Evolutionary conservation across 1,140 invertebrate genomes (phyloP), one percentile per base, ranked within the genome.

Genomic region (Drusus annulatus): DNA sequence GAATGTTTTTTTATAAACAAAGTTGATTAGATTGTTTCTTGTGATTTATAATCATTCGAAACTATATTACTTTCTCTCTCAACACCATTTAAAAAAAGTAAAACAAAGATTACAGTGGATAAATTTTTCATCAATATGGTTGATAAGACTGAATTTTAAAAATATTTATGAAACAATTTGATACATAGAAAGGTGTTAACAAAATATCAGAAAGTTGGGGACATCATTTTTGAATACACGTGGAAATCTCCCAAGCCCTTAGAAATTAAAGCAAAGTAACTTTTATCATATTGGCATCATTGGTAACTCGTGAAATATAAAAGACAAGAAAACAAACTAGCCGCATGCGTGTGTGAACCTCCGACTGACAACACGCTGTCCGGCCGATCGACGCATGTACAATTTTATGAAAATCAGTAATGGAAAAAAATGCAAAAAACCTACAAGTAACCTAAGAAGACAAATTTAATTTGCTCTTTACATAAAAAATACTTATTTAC

Each of bases 271-370:
- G 65, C 60, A 62, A 79, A 79, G 78, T 79, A 79, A 79, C 68
- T 0, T 74, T 79, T 79, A 79, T 74, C 28, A 80, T 76, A 83
- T 83, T 83, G 82, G 82, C 82, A 83, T 83, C 82, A 80, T 80
- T 83, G 82, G 82, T 83, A 83, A 83, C 82, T 83, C 58, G 82
- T 80, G 80, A 76, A 83, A 79, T 81, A 81, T 50, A 73, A 78
- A 71, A 83, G 79, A 83, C 77, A 83, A 81, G 74, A 83, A 80
- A 83, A 77, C 19, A 83, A 81, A 81, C 68, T 73, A 79, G 74
- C 62, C 75, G 58, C 51, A 80, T 1, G 45, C 31, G 58, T 50
- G 74, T 25, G 50, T n/a, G 15, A 15, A 76, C 45, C 21, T 50
- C 62, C 36, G 58, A 50, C 60, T 21, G n/a, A 54, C 31, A 68